Base-by-base conservation (phyloP, 2,113 vertebrate genomes). In the Poeciliopsis retropinna region DNA sequence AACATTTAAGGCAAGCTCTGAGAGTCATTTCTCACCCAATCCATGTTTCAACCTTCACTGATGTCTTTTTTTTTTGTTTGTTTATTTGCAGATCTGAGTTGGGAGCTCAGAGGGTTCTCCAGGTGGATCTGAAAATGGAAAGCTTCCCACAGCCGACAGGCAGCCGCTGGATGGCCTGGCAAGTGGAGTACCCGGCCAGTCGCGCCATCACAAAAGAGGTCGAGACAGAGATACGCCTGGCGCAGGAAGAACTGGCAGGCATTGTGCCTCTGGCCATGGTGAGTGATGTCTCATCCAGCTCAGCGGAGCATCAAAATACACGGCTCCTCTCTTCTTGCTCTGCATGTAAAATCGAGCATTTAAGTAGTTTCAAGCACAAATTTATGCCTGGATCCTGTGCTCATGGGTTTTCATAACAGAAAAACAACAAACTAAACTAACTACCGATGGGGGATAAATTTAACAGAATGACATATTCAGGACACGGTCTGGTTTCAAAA, bases 231-330 rank as follows among this genome's bases (percentile, higher is more conserved):
- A 95, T 99, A 90, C 96, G 94, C 74, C 77, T 97, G 92, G 96
- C 96, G 62, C 96, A 96, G 90, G 96, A 96, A 90, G 97, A 98
- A 84, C 95, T 99, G 54, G 94, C 93, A 3, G 96, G 92, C 70
- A 97, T 99, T 7, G 95, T 99, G 70, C 97, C 97, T 0, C 66
- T 99, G 73, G 96, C 98, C 6, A 97, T 96, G 97, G 98, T 99
- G 94, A 97, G 96, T 81, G 60, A 74, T 41, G 30, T 73, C 64
- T n/a, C 73, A 54, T 83, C 60, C 67, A 76, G 70, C 77, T 71
- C 41, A 30, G 11, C 34, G 67, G 64, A 60, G 57, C 51, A 14
- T 63, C 67, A 31, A 71, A 10, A 78, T 30, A 79, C 39, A 76
- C 57, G 37, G n/a, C 64, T 64, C 66, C 17, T 31, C 71, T 25